phyloP scores from a whole-genome alignment of 2,797 vertebrate species.

The Acanthis flammea region DNA sequence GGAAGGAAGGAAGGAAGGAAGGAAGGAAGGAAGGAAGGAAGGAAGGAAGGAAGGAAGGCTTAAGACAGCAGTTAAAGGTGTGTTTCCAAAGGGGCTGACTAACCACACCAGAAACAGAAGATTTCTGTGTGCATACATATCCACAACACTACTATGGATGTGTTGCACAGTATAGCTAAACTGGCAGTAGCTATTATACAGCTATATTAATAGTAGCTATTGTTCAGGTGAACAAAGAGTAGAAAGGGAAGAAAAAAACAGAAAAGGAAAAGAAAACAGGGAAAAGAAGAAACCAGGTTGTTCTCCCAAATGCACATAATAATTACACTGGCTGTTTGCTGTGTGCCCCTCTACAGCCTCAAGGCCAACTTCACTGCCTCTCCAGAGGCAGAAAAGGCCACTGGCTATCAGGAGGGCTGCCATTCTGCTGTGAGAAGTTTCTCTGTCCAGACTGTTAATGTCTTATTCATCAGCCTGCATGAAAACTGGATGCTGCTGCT shows the following conservation, averaged over 20 bases:
- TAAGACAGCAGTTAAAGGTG: background rate
- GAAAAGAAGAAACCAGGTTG: background rate
- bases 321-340: background rate
- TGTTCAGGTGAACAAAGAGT: background rate
- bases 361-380: background rate
- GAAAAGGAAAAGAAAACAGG: background rate
- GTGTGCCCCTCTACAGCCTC: background rate
- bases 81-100: background rate
- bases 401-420: background rate
- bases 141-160: background rate
- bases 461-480: background rate
- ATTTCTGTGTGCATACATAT: background rate
- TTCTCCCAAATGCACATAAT: background rate
- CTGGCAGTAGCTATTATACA: background rate
- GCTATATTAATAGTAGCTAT: background rate
- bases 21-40: background rate
- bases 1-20: too few relatives aligned
- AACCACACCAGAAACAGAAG: background rate
- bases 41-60: background rate
- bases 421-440: background rate
- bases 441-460: background rate
- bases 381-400: background rate
- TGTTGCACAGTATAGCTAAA: background rate
- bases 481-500: background rate
- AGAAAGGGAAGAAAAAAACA: rapidly evolving